Evolutionary conservation across 2,888 invertebrate species (phyloP).

Genomic region (Cybosia mesomella): DNA sequence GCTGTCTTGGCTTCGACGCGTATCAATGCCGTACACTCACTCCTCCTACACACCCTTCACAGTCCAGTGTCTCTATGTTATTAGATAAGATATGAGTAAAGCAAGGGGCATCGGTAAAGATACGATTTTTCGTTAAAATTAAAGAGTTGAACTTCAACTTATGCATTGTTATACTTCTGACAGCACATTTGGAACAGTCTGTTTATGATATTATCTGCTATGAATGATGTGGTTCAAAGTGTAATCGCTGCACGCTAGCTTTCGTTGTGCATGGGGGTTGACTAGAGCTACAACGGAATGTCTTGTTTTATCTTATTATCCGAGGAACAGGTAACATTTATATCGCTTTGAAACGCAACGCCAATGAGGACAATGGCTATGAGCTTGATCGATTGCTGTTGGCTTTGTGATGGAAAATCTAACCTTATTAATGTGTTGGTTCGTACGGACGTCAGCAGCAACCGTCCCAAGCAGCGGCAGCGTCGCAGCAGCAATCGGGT

Average conservation of each 20-base stretch:
- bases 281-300: conserved; percentile 84
- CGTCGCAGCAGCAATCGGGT: conserved; percentile 85
- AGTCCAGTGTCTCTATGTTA: conserved; percentile 61
- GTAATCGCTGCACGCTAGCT: conserved; percentile 86
- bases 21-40: conserved; percentile 62
- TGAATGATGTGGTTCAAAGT: conserved; percentile 81
- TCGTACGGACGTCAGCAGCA: conserved; percentile 88
- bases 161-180: conserved; percentile 62
- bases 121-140: conserved; percentile 48
- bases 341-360: conserved; percentile 81
- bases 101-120: conserved; percentile 51
- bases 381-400: conserved; percentile 82
- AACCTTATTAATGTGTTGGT: conserved; percentile 88
- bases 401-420: conserved; percentile 86
- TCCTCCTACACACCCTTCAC: conserved; percentile 72
- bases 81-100: conserved; percentile 48
- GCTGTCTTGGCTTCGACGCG: conserved; percentile 85
- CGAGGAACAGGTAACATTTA: conserved; percentile 81
- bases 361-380: conserved; percentile 80
- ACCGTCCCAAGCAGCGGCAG: conserved; percentile 86
- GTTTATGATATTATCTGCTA: conserved; percentile 68
- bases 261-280: conserved; percentile 86
- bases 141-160: conserved; percentile 55
- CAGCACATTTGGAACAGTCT: conserved; percentile 72
- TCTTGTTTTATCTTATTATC: conserved; percentile 71